Base-by-base conservation (phyloP, 2,113 vertebrate genomes). In the Lophura nycthemera region DNA sequence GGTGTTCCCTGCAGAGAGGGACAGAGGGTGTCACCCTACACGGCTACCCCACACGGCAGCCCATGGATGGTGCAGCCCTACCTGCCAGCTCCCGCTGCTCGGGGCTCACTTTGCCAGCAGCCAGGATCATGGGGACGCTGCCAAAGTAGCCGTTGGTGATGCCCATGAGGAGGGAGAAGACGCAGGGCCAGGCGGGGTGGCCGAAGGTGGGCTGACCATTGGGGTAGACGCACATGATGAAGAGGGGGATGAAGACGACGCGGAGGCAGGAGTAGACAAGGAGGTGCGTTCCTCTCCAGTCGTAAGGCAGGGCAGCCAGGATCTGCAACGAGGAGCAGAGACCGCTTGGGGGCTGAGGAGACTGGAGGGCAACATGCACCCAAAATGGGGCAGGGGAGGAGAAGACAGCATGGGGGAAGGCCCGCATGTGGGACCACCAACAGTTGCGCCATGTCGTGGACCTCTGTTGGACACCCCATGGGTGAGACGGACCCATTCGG, bases 81-180 rank as follows among this genome's bases (percentile, higher is more conserved):
- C 99, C 99, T 98, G 99, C 99, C 87, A 99, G 95, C 96, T 99
- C 99, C 81, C 99, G 98, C 97, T 99, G 99, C 92, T 98, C 98
- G 0, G 99, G 99, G 30, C 98, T 98, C 89, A 99, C 99, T 97
- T 98, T 99, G 56, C 99, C 98, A 0, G 99, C 99, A 0, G 99
- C 99, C 96, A 99, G 98, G 95, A 99, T 99, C 99, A 99, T 99
- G 65, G 99, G 99, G 61, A 99, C 99, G 0, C 99, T 99, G 92
- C 99, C 99, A 0, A 99, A 99, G 96, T 99, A 99, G 52, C 99
- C 99, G 0, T 99, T 99, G 96, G 98, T 99, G 94, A 99, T 98
- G 59, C 99, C 99, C 99, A 99, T 99, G 83, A 99, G 98, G 36
- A 99, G 98, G 10, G 99, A 99, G 97, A 99, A 99, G 96, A 99